phyloP scores from a whole-genome alignment of 2,113 vertebrate species.

The Lontra canadensis region DNA sequence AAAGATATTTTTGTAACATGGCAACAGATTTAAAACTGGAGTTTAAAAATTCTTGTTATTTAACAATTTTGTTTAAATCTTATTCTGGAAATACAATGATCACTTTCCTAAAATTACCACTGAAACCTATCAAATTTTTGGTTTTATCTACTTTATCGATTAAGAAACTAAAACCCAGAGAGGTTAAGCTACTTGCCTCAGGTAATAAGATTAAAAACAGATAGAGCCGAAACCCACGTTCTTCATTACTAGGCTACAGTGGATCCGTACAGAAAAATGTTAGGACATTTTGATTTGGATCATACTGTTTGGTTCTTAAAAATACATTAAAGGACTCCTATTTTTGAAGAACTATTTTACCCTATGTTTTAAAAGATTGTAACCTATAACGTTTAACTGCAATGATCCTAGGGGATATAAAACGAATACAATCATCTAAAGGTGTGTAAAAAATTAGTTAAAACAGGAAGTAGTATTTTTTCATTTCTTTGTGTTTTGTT shows the following conservation, averaged over 20 bases:
- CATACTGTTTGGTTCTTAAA: neutral
- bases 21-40: constrained; percentile 7
- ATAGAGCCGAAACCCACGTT: neutral
- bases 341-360: neutral
- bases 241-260: neutral
- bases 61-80: neutral
- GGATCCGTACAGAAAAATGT: neutral
- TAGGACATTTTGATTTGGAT: neutral
- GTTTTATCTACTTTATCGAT: neutral
- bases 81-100: neutral
- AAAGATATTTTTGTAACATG: neutral
- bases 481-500: neutral
- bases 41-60: neutral
- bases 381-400: neutral
- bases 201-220: neutral
- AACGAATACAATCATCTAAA: neutral
- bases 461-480: neutral
- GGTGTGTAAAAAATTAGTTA: neutral
- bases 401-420: neutral
- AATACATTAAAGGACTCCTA: neutral
- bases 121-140: neutral
- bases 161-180: neutral
- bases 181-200: neutral
- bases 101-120: constrained; percentile 9
- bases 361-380: neutral